phyloP scores from a whole-genome alignment of 2,113 vertebrate species.

The Chionis minor region DNA sequence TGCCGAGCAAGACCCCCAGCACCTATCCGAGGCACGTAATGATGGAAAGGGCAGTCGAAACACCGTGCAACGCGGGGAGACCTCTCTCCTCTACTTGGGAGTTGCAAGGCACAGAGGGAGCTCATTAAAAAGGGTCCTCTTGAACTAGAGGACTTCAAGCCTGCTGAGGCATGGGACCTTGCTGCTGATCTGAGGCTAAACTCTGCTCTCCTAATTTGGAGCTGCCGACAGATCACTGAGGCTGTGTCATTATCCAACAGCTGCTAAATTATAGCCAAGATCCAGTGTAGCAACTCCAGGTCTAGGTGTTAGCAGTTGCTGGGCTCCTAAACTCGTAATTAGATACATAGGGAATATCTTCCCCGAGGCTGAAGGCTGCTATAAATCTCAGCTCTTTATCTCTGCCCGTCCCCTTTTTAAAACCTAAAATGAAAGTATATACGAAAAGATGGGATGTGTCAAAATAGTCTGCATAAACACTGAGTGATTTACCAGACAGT shows the following conservation, averaged over 20 bases:
- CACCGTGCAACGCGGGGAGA: rapidly evolving
- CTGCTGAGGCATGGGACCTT: conserved; percentile 45
- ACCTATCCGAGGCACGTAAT: background rate
- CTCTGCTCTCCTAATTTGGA: conserved; percentile 52
- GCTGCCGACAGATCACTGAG: conserved; percentile 27
- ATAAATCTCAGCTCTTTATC: conserved; percentile 50
- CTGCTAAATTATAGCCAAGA: conserved; percentile 54
- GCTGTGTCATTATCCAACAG: conserved; percentile 49
- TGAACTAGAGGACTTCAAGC: conserved; percentile 51
- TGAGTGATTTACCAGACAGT: conserved; percentile 66
- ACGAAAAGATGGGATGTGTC: conserved; percentile 59
- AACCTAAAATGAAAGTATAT: conserved; percentile 63
- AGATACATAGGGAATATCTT: conserved; percentile 53
- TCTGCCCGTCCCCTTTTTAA: conserved; percentile 58
- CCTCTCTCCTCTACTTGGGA: background rate
- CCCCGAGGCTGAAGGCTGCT: conserved; percentile 44
- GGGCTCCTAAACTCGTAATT: conserved; percentile 37
- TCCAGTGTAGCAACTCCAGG: background rate
- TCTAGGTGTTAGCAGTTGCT: conserved; percentile 49
- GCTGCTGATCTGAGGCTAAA: conserved; percentile 43
- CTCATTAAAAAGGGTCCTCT: conserved; percentile 57
- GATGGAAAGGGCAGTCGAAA: background rate
- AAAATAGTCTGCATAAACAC: conserved; percentile 68
- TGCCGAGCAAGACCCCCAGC: background rate
- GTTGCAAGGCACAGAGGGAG: conserved; percentile 1